A percentile compares a stretch with the other conserved stretches of the same genome.
These are phyloP conservation scores for Stenoptilia bipunctidactyla DNA, from an alignment of 2,888 invertebrate species.

Conservation along the genomic window DNA sequence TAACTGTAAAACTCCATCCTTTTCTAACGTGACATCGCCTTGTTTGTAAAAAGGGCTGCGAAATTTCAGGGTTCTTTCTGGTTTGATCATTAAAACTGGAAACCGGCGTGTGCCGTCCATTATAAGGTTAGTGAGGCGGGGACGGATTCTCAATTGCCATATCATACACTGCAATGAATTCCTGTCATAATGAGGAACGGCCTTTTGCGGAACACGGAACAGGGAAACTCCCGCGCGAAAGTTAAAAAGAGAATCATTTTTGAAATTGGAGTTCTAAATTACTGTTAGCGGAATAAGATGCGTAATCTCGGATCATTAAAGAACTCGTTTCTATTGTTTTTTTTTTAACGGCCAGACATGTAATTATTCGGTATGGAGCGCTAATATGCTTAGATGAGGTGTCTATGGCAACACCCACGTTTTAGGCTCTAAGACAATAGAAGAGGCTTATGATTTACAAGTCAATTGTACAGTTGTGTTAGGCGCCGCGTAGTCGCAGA, in stretches of 20 bases:
- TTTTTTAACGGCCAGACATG: too few species aligned
- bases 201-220: too few species aligned
- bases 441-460: slow-evolving; percentile 27
- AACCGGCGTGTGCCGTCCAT: slow-evolving; percentile 47
- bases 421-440: slow-evolving; percentile 22
- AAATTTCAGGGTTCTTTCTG: slow-evolving; percentile 1
- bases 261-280: too few species aligned
- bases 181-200: slow-evolving; percentile 7
- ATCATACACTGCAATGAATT: slow-evolving; percentile 19
- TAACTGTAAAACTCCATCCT: neutral
- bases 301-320: too few species aligned
- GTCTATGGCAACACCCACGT: slow-evolving; percentile 9
- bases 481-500: slow-evolving; percentile 32
- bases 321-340: too few species aligned
- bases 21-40: slow-evolving; percentile 4
- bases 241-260: too few species aligned
- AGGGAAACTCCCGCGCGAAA: too few species aligned
- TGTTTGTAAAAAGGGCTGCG: neutral
- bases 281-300: too few species aligned
- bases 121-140: slow-evolving; percentile 31
- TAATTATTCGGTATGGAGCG: too few species aligned
- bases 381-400: too few species aligned
- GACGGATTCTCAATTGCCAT: slow-evolving; percentile 11
- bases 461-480: slow-evolving; percentile 26
- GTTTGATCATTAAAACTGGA: slow-evolving; percentile 23